Base-by-base conservation (phyloP, 1,140 invertebrate genomes). In the Sinella curviseta region DNA sequence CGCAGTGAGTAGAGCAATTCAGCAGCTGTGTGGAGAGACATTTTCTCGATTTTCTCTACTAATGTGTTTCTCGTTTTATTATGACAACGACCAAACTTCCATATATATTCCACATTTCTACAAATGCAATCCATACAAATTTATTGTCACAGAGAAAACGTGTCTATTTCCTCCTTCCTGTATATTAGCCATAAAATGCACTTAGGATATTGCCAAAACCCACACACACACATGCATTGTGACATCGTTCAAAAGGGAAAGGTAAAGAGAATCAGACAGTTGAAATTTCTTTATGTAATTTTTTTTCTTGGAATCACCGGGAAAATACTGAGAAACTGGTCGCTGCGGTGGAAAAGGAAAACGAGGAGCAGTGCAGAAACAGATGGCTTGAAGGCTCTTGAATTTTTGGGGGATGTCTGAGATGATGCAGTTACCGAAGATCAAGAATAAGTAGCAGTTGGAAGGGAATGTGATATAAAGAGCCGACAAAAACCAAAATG, bases 91-190 rank as follows among this genome's bases (percentile, higher is more conserved):
- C 12, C 55, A 60, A 60, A 60, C 55, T 60, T 48, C 39, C 39
- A 48, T 48, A 8, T 48, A 8, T 17, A 4, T 17, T 65, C 57
- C 14, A 26, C 3, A 4, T 26, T 4, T 26, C 24, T 26, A 14
- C 14, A 26, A 65, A 65, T 65, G 31, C 65, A 70, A 70, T 70
- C 65, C 65, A 70, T 70, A 70, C 26, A 33, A 70, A 70, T 70
- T 70, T 70, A 70, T 70, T 70, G 65, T 60, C 55, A 60, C 26
- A 70, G 65, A 4, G 12, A 30, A 70, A 70, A 33, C 31, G 65
- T 12, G 2, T 33, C 8, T 33, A 8, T 70, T n/a, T 65, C 26
- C 24, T 4, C 26, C 16, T 16, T n/a, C 24, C 57, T 26, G 14
- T 16, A 26, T 65, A n/a, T 14, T 65, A 65, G 16, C 24, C 57